These are phyloP conservation scores for Sceloporus undulatus DNA, from an alignment of 2,113 vertebrate genomes.

Conservation along the genomic window DNA sequence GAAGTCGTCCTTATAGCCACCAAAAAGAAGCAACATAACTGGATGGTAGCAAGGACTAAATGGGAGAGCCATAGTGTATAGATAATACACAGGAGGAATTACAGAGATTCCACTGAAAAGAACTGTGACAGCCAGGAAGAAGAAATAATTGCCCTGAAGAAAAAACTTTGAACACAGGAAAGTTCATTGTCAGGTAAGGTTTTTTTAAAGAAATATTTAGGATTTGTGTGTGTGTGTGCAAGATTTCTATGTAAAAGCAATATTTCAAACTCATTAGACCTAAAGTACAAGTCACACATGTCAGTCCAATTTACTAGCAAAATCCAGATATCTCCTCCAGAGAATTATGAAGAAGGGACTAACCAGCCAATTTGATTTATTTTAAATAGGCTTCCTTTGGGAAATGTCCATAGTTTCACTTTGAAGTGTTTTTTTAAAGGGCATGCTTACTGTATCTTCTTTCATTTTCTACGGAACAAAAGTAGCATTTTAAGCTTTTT, in stretches of 20 bases:
- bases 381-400: slow-evolving; percentile 12
- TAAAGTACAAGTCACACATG: background rate
- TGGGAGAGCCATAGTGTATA: background rate
- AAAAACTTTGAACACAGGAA: background rate
- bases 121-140: background rate
- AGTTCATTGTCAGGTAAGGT: background rate
- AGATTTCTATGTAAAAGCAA: background rate
- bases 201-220: background rate
- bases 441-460: background rate
- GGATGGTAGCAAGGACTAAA: background rate
- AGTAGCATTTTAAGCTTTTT: background rate
- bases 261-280: background rate
- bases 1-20: background rate
- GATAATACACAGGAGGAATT: background rate
- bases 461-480: background rate
- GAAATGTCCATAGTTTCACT: background rate
- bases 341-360: background rate
- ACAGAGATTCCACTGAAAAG: background rate
- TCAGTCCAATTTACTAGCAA: background rate
- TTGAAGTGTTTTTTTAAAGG: background rate
- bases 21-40: background rate
- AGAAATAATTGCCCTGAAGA: background rate
- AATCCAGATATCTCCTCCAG: background rate
- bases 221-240: background rate
- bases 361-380: background rate